Conservation (phyloP, 2,113 vertebrate species). For the Poecilia latipinna region DNA sequence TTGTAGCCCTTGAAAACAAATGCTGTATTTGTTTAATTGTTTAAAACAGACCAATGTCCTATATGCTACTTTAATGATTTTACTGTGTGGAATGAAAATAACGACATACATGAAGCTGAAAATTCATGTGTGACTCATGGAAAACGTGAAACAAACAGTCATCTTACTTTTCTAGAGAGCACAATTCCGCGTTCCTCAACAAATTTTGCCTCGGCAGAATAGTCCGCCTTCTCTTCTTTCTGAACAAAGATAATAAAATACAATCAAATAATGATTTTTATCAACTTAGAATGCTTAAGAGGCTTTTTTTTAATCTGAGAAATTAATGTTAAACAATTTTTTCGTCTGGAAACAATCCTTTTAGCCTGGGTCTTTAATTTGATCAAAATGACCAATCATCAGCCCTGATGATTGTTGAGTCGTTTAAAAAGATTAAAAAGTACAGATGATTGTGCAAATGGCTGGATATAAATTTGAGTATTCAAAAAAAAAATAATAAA, state of each 20-base stretch:
- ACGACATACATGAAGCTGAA: not conserved
- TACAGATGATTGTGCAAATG: conserved; percentile 35
- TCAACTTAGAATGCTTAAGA: not conserved
- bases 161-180: conserved; percentile 87
- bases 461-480: conserved; percentile 23
- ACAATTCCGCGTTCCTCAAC: conserved; percentile 89
- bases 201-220: conserved; percentile 86
- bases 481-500: conserved; percentile 29
- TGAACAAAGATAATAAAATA: conserved; percentile 56
- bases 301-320: conserved; percentile 18
- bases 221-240: conserved; percentile 86
- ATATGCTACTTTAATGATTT: not conserved
- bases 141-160: conserved; percentile 33
- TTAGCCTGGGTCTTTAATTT: conserved; percentile 26
- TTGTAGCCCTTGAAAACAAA: not conserved
- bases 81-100: not conserved
- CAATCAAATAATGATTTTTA: not conserved
- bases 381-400: conserved; percentile 40
- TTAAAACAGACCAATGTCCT: too few species aligned
- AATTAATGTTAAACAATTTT: conserved; percentile 13
- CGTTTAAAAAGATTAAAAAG: conserved; percentile 28
- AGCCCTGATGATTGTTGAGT: conserved; percentile 46
- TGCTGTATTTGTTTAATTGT: not conserved
- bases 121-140: conserved; percentile 29
- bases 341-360: conserved; percentile 38